A percentile compares a stretch with the other conserved stretches of the same genome.
These are phyloP conservation scores for Temnothorax curvispinosus DNA, from an alignment of 1,140 invertebrate species.

Conservation along the genomic window DNA sequence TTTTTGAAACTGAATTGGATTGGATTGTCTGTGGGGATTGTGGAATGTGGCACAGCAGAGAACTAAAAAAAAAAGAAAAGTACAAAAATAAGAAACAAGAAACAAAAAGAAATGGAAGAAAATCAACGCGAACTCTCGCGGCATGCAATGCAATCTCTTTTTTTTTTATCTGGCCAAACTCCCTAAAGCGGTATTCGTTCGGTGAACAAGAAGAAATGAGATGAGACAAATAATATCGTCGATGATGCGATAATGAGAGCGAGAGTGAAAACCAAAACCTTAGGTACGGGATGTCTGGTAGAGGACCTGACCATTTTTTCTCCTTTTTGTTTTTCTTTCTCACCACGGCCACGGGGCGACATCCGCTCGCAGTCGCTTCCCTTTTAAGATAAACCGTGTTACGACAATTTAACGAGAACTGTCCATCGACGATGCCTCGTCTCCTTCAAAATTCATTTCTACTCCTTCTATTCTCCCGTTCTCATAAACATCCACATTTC, in stretches of 20 bases:
- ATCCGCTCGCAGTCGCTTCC: slow-evolving; percentile 46
- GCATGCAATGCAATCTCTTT: slow-evolving; percentile 72
- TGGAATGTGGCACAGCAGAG: slow-evolving; percentile 86
- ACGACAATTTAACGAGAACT: slow-evolving; percentile 32
- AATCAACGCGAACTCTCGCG: slow-evolving; percentile 66
- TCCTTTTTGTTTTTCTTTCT: slow-evolving; percentile 5
- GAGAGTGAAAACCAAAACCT: slow-evolving; percentile 61
- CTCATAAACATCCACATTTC: not conserved
- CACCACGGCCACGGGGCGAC: not conserved
- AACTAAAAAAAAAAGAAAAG: slow-evolving; percentile 51
- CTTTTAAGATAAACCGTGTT: not conserved
- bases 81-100: slow-evolving; percentile 35
- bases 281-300: slow-evolving; percentile 77
- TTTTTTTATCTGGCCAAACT: slow-evolving; percentile 84
- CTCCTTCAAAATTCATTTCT: not conserved
- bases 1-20: slow-evolving; percentile 76
- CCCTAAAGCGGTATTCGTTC: slow-evolving; percentile 85
- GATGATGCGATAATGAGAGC: slow-evolving; percentile 56
- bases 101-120: slow-evolving; percentile 12
- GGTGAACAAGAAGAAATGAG: slow-evolving; percentile 64
- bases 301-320: slow-evolving; percentile 45
- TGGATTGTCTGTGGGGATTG: slow-evolving; percentile 86
- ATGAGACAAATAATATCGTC: slow-evolving; percentile 28
- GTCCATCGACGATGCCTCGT: not conserved
- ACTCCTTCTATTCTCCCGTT: not conserved